A percentile compares a stretch with the other conserved stretches of the same genome.
Evolutionary conservation across 1,140 invertebrate species (phyloP).

Genomic region (Nixonia krombeini): DNA sequence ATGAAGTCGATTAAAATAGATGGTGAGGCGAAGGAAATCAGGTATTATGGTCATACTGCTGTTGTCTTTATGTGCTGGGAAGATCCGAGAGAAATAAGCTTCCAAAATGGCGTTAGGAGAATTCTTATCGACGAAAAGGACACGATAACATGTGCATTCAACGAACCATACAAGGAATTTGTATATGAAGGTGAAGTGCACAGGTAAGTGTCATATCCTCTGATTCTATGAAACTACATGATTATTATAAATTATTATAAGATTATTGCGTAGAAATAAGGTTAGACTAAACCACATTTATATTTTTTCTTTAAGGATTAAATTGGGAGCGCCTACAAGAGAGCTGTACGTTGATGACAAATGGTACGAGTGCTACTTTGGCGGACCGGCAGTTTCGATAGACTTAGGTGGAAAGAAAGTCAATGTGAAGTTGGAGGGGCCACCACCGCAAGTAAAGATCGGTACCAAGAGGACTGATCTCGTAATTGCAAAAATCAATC

Average conservation of each 20-base stretch:
- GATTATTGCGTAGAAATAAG: no score
- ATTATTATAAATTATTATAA: no score
- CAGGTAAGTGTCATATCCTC: constrained; percentile 67
- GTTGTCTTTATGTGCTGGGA: constrained; percentile 87
- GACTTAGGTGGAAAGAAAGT: constrained; percentile 84
- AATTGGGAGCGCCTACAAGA: constrained; percentile 91
- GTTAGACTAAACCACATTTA: no score
- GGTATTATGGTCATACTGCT: constrained; percentile 88
- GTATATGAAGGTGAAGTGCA: constrained; percentile 80
- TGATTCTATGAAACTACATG: no score
- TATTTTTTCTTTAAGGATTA: constrained; percentile 75
- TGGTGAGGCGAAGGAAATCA: constrained; percentile 83
- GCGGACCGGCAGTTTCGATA: constrained; percentile 88
- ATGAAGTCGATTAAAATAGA: constrained; percentile 90
- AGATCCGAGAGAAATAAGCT: constrained; percentile 88
- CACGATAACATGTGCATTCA: constrained; percentile 77
- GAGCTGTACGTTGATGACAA: constrained; percentile 91
- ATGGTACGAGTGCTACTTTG: constrained; percentile 92
- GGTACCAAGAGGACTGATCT: constrained; percentile 82
- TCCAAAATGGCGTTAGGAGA: constrained; percentile 79
- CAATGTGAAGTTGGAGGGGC: constrained; percentile 86
- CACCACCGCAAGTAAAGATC: constrained; percentile 88
- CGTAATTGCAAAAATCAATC: constrained; percentile 85
- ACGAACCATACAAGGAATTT: constrained; percentile 81
- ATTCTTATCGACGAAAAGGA: constrained; percentile 82